Evolutionary conservation across 2,797 vertebrate species (phyloP), one percentile per base, ranked within the genome.

Genomic region (Gorsachius magnificus): DNA sequence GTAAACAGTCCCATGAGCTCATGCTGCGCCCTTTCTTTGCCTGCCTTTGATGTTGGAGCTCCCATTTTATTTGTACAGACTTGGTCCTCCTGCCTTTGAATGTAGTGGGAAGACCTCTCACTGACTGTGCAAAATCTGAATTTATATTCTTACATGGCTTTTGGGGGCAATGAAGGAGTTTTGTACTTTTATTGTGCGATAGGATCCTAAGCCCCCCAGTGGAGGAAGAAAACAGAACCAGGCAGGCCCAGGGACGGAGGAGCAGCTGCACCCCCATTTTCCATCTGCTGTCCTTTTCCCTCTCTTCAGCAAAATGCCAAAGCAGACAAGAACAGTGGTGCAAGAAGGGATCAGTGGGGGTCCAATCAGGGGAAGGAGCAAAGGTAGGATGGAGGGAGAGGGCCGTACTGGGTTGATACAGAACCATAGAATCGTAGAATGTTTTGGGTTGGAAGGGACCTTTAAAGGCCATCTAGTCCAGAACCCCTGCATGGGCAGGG

Each of bases 1-100:
- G 79, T 64, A 87, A 96, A 91, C 89, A 93, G 84, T 78, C 89
- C 82, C 96, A 89, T 50, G 76, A 89, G 25, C 65, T 92, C 93
- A 31, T 46, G 87, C 93, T 94, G 92, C 54, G 94, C 31, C 43
- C 46, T 81, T 92, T 85, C 71, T 77, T 95, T 91, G 29, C 14
- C 33, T 85, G 90, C 46, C 83, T 95, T 90, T 96, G 89, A 96
- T 93, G 69, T 48, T 76, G 53, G 65, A 84, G 56, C 36, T 90
- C 82, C 71, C 17, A 6, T 76, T 93, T 89, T 85, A 72, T 68
- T 90, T 5, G 0, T 36, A 68, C 31, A 54, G 72, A 46, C 45
- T 83, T 86, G 65, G 56, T 83, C 53, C 53, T 74, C 16, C 68
- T 71, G 66, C 82, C 66, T 83, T 50, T 75, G 57, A 71, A 77